Evolutionary conservation across 2,797 vertebrate genomes (phyloP), one percentile per base, ranked within the genome.

Genomic region (Taenioides sp.): DNA sequence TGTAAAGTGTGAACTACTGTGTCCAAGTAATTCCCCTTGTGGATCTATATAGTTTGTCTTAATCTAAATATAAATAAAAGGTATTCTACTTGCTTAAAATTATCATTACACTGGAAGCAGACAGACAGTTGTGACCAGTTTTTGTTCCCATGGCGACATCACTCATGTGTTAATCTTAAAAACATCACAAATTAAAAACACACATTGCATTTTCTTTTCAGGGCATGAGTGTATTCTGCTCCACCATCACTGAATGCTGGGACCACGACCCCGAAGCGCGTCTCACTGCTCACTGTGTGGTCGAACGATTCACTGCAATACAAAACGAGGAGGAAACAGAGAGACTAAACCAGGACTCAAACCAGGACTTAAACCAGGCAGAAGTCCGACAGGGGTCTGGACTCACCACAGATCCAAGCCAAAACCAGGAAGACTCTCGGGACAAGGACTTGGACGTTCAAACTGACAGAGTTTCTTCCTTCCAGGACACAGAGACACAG

Each of bases 181-280:
- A 37, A 10, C 34, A 37, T 47, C 43, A 2, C 5, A 20, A 50
- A 50, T 50, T 50, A 50, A 50, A 50, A 50, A 6, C 18, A 50
- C 60, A 34, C 17, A 2, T 18, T 7, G 6, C 1, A 10, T 37
- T n/a, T 37, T 12, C 18, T 1, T 60, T 79, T 20, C 88, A 97
- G 96, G 96, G 95, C 10, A 95, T 97, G 96, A 90, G 87, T 6
- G 75, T 95, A 40, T 92, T 97, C 85, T 96, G 96, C 0, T 94
- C 95, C 78, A 97, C 96, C 69, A 92, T 97, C 82, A 93, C 90
- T 0, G 96, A 97, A 89, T 96, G 96, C 85, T 97, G 96, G 96
- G 96, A 97, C 80, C 96, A 97, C 0, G 96, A 97, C 88, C 96
- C 96, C 0, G 96, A 97, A 86, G 96, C 96, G 25, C 90, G 96